phyloP scores from a whole-genome alignment of 2,797 vertebrate species.

The Phyllotis vaccarum region DNA sequence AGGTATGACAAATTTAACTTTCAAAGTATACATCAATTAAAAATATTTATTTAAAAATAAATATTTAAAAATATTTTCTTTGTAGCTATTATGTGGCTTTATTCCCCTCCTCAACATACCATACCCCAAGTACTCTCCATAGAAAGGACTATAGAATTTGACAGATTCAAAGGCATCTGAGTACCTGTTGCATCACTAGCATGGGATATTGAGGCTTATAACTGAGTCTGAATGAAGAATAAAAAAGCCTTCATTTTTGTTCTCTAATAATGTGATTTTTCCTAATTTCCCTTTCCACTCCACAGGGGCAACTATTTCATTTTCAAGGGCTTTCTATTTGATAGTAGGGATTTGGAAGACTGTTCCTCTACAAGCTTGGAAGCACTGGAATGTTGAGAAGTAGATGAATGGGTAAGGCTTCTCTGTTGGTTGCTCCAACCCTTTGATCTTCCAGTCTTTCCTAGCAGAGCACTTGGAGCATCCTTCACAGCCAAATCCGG shows the following conservation, averaged over 20 bases:
- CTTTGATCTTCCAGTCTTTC: neutral
- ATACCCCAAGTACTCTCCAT: neutral
- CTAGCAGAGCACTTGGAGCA: neutral
- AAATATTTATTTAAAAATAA: too few species aligned
- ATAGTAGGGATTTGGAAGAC: neutral
- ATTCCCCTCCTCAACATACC: neutral
- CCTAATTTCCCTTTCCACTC: neutral
- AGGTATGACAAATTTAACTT: constrained; percentile 12
- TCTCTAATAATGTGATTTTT: neutral
- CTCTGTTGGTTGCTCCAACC: neutral
- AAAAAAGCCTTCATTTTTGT: neutral
- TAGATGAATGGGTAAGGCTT: neutral
- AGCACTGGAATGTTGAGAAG: neutral
- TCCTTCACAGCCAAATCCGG: neutral
- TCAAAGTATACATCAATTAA: neutral
- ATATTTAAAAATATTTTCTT: constrained; percentile 25
- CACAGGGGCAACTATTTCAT: neutral
- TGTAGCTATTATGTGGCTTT: neutral
- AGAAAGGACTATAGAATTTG: neutral
- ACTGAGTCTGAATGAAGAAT: neutral
- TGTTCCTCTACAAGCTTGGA: neutral
- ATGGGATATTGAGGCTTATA: neutral
- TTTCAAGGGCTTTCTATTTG: neutral
- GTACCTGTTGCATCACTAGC: neutral
- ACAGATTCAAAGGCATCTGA: neutral